Base-by-base conservation (phyloP, 64 coral and sea anemone genomes). In the Dendrophyllia cribrosa region DNA sequence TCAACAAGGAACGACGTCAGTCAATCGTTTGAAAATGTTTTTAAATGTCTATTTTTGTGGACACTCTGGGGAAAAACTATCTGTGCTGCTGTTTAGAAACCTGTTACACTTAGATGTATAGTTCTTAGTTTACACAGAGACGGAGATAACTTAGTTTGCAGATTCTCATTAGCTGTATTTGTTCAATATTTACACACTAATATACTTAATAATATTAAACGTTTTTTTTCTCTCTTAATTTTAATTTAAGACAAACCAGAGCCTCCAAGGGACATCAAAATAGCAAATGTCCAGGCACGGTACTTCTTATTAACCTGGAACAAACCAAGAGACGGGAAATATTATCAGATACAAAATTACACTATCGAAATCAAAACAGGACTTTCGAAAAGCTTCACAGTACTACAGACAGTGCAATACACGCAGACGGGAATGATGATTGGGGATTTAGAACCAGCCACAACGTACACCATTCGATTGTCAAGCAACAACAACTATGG, bases 381-480 rank as follows among this genome's bases (percentile, higher is more conserved):
- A 62, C 9, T 5, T 6, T 26, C 23, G 5, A 51, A 12, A 7
- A 81, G 58, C 58, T 81, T 81, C 16, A 61, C 9, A 19, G 53
- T 45, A 6, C 2, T 81, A 43, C 11, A 34, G 15, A 81, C 77
- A 43, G 5, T 81, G 2, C 77, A 55, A 7, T 81, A 81, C 58
- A 43, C 77, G 15, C 55, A 17, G 14, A 81, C 77, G 1, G 3
- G 17, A 19, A 62, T 44, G 58, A 43, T 43, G 5, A 5, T 86
- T 6, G 12, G 70, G 10, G 58, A 84, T 17, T 51, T 84, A 12
- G 60, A 84, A 65, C 47, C 80, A 43, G 23, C 58, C 24, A 86
- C 83, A 68, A 34, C 70, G 47, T 86, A 86, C 83, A 86, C 46
- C 5, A 53, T 86, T 9, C 43, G 83, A 68, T 6, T 86, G 25